phyloP scores from a whole-genome alignment of 2,113 vertebrate genomes.

The Vimba vimba region DNA sequence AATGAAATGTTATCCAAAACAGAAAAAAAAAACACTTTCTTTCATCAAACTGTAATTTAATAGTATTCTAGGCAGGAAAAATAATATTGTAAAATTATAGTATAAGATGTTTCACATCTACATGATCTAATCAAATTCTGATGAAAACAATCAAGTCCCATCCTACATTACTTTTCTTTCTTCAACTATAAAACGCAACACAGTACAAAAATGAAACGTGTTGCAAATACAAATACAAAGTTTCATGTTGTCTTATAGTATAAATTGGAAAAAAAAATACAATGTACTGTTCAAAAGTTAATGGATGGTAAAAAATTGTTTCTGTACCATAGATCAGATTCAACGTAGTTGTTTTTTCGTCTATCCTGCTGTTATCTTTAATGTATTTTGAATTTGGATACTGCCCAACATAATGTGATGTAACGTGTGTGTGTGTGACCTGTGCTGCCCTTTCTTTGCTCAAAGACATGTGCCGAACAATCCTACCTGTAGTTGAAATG shows the following conservation, averaged over 20 bases:
- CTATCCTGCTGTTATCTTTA: too few relatives aligned
- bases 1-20: not conserved
- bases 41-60: not conserved
- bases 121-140: not conserved
- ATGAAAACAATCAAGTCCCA: not conserved
- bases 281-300: too few relatives aligned
- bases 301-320: too few relatives aligned
- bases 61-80: not conserved
- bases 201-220: too few relatives aligned
- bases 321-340: not conserved
- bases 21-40: not conserved
- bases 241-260: too few relatives aligned
- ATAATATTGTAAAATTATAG: not conserved
- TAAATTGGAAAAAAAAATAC: too few relatives aligned
- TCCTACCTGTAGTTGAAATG: conserved; percentile 97
- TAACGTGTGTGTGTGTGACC: not conserved
- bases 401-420: not conserved
- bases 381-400: not conserved
- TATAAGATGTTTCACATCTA: not conserved
- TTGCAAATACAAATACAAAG: too few relatives aligned
- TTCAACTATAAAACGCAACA: not conserved
- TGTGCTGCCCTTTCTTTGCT: not conserved
- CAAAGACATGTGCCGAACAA: not conserved
- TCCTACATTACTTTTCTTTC: not conserved
- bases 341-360: not conserved